Percentiles rank a stretch among this genome's conserved stretches.
Evolutionary conservation across 2,113 vertebrate genomes (phyloP).

Genomic region (Gasterosteus nipponicus): DNA sequence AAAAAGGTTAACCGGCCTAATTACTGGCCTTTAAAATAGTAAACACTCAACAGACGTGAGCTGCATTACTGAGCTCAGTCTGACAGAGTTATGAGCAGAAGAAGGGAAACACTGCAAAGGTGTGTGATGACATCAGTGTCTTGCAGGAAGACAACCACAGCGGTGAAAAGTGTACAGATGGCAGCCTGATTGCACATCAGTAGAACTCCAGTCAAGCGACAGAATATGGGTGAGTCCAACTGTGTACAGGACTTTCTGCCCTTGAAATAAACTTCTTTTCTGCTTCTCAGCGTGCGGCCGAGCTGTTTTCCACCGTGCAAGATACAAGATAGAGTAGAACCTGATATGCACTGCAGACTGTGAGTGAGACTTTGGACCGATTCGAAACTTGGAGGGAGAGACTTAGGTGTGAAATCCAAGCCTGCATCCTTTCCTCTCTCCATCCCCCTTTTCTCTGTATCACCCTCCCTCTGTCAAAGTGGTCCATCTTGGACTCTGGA

Average conservation of each 20-base stretch:
- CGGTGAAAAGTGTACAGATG: slow-evolving; percentile 48
- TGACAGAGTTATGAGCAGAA: slow-evolving; percentile 58
- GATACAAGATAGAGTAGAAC: slow-evolving; percentile 58
- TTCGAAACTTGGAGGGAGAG: slow-evolving; percentile 26
- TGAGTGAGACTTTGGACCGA: slow-evolving; percentile 46
- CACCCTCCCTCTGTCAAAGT: slow-evolving; percentile 55
- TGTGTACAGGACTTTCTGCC: slow-evolving; percentile 1
- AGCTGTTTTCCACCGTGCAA: slow-evolving; percentile 31
- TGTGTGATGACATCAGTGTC: slow-evolving; percentile 52
- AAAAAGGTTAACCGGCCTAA: slow-evolving; percentile 62
- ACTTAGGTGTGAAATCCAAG: slow-evolving; percentile 59
- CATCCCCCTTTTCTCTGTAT: slow-evolving; percentile 31
- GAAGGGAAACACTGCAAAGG: slow-evolving; percentile 43
- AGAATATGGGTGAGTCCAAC: slow-evolving; percentile 16
- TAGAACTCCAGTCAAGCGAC: slow-evolving; percentile 27
- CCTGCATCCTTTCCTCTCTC: slow-evolving; percentile 34
- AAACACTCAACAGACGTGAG: slow-evolving; percentile 61
- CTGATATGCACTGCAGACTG: slow-evolving; percentile 59
- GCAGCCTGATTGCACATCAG: slow-evolving; percentile 46
- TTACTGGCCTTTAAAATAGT: slow-evolving; percentile 66
- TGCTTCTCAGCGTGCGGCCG: slow-evolving; percentile 13
- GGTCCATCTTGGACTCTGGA: slow-evolving; percentile 69
- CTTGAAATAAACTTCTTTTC: slow-evolving; percentile 23
- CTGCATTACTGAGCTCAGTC: slow-evolving; percentile 30
- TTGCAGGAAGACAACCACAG: slow-evolving; percentile 29